Evolutionary conservation across 2,888 invertebrate species (phyloP).

Genomic region (Luffia ferchaultella): DNA sequence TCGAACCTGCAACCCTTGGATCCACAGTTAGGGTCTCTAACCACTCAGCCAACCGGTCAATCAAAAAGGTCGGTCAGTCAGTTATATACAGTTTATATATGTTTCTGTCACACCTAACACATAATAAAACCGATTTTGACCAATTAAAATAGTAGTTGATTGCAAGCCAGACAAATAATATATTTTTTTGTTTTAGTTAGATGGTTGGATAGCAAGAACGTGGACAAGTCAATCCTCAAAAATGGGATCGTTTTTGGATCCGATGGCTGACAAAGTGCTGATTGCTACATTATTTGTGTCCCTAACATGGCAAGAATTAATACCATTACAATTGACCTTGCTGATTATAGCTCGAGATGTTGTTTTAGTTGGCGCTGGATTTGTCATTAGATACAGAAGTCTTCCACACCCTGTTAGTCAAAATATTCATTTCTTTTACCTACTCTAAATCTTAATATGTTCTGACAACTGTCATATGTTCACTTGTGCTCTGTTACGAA

Average conservation of each 20-base stretch:
- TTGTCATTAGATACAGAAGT: constrained; percentile 90
- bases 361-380: constrained; percentile 82
- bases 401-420: constrained; percentile 85
- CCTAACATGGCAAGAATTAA: constrained; percentile 83
- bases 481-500: no score
- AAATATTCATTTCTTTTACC: constrained; percentile 5
- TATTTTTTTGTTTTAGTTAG: constrained; percentile 68
- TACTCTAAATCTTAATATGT: no score
- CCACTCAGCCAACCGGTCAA: no score
- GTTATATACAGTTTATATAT: no score
- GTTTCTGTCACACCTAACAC: no score
- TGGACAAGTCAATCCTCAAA: constrained; percentile 92
- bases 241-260: constrained; percentile 94
- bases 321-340: constrained; percentile 82
- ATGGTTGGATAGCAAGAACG: constrained; percentile 96
- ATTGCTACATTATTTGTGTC: constrained; percentile 89
- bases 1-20: no score
- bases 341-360: constrained; percentile 87
- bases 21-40: no score
- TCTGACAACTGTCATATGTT: no score
- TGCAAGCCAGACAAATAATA: no score
- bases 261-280: constrained; percentile 95
- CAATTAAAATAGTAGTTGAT: no score
- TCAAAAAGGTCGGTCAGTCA: no score
- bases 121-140: no score